These are phyloP conservation scores for Hypolimnas misippus DNA, from an alignment of 2,888 invertebrate species.

Conservation along the genomic window DNA sequence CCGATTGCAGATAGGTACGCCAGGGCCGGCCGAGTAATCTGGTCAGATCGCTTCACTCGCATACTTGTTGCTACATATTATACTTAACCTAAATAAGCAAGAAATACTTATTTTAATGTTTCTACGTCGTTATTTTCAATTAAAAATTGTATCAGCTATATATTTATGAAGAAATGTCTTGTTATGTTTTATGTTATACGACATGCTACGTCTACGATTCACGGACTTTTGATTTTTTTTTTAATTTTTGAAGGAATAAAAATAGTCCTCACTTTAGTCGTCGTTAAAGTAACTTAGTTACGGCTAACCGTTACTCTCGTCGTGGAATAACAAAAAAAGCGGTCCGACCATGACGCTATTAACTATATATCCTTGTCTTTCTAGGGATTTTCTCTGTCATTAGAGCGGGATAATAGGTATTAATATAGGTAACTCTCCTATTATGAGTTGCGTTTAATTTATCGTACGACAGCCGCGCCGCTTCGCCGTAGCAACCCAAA, in stretches of 20 bases:
- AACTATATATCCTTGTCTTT: slow-evolving; percentile 67
- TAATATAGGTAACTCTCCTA: slow-evolving; percentile 64
- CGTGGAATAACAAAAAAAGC: slow-evolving; percentile 75
- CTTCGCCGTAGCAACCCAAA: slow-evolving; percentile 61
- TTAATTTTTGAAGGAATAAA: slow-evolving; percentile 27
- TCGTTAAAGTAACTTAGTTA: slow-evolving; percentile 73
- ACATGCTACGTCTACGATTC: neutral
- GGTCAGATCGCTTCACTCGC: slow-evolving; percentile 77
- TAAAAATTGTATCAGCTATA: neutral
- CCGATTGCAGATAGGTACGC: slow-evolving; percentile 81
- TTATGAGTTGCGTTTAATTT: slow-evolving; percentile 80
- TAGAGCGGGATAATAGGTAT: slow-evolving; percentile 70
- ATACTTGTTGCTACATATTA: slow-evolving; percentile 74
- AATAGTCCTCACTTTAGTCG: slow-evolving; percentile 47
- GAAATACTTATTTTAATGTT: slow-evolving; percentile 61
- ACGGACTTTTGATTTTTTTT: too few relatives aligned
- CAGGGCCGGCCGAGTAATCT: slow-evolving; percentile 80
- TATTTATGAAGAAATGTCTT: neutral
- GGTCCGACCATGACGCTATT: slow-evolving; percentile 64
- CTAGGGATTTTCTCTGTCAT: slow-evolving; percentile 55
- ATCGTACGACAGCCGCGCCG: slow-evolving; percentile 78
- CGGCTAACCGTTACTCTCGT: slow-evolving; percentile 72
- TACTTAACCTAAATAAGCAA: slow-evolving; percentile 81
- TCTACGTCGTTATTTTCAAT: slow-evolving; percentile 39
- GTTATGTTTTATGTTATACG: neutral